Evolutionary conservation across 2,888 invertebrate genomes (phyloP), one percentile per base, ranked within the genome.

Genomic region (Uropetala carovei): DNA sequence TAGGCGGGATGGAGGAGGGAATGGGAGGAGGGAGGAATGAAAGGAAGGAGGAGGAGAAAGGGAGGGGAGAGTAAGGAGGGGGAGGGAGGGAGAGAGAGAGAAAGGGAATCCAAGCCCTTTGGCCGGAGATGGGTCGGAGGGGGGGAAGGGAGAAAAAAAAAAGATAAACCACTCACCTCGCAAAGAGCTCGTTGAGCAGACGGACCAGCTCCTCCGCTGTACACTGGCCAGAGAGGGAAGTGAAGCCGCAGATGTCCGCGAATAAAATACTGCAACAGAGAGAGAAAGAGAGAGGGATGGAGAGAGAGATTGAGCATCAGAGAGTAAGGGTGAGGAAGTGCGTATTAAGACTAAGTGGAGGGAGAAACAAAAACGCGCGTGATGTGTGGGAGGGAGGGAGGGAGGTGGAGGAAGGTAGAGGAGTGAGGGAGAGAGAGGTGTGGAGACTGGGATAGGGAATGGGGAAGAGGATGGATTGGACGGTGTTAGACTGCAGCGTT

Each of bases 231-330:
- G 98, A 98, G 7, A 98, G 96, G 68, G 97, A 97, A 3, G 98
- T 98, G 95, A 98, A 98, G 92, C 98, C 98, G 95, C 98, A 98
- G 94, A 98, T 98, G 95, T 98, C 98, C 92, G 98, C 98, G 95
- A 98, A 98, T 93, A 98, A 96, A 94, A 98, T 98, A 95, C 98
- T 98, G 96, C 59, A 96, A 95, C 84, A 93, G 93, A 94, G 93
- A 93, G 92, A 93, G 64, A 18, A 82, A 75, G 14, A n/a, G 16
- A n/a, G 5, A n/a, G n/a, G 14, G 5, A 18, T 64, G 4, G 68
- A 18, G 68, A 18, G 18, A 8, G 9, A 18, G n/a, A 18, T 18
- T 18, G 68, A 9, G 9, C n/a, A 43, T 43, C 43, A 5, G 3
- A 43, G 43, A 43, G 5, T 43, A 43, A 43, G 43, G 43, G 43